Base-by-base conservation (phyloP, 2,113 vertebrate species). In the Hiodon alosoides region DNA sequence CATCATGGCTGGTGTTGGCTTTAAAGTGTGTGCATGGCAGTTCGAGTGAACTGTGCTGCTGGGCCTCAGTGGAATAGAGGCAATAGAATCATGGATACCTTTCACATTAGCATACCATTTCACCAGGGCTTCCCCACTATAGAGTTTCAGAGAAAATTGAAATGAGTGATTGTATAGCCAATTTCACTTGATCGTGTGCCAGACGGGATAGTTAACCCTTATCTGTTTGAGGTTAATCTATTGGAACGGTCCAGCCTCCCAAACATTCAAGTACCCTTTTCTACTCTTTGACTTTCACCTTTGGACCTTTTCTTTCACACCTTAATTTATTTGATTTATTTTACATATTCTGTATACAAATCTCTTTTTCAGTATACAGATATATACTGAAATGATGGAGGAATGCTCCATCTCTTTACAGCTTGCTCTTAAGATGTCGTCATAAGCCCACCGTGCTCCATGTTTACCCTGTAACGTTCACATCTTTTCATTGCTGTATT, bases 111-210 rank as follows among this genome's bases (percentile, higher is more conserved):
- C 90, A 89, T 87, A 87, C 85, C 87, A 91, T 91, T 90, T 90
- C 88, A 86, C 73, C 14, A 74, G 85, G 85, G 80, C 83, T 83
- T 80, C 82, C 60, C 68, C 83, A 87, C 87, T 91, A 86, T 91
- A 89, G 83, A 86, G 89, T 91, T 91, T 92, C 89, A 85, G 85
- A 85, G 88, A 87, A 90, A 91, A 92, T 92, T 91, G 89, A 91
- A 92, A 91, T 90, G 89, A 92, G 86, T 90, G 91, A 92, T 92
- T 90, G 88, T 89, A 88, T 90, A 90, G 89, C 87, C 90, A 89
- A 91, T 92, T 89, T 91, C 86, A 88, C 87, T 80, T 87, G 89
- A 91, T 85, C 82, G 81, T 83, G 81, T 78, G 83, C 88, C 89
- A 91, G 87, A 90, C 88, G 89, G 90, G 83, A 88, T 88, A 90